Base-by-base conservation (phyloP, 2,888 invertebrate genomes). In the Tachina lurida region DNA sequence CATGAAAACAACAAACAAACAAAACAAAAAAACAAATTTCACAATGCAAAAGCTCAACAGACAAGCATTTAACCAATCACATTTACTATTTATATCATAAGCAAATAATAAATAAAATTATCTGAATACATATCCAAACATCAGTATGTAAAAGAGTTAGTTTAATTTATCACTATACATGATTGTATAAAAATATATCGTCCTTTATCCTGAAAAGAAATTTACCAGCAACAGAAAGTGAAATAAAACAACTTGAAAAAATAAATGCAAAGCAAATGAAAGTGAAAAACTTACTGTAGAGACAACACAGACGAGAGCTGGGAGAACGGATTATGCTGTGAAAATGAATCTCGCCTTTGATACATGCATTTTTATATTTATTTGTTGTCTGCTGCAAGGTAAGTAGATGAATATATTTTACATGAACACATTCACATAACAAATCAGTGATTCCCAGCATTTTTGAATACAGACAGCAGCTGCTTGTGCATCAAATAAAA, bases 261-360 rank as follows among this genome's bases (percentile, higher is more conserved):
- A n/a, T n/a, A 77, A 73, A 31, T 31, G 3, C 31, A 31, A 31
- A 5, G 0, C 49, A 58, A 62, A 19, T 12, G 67, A 8, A 71
- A 41, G 45, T 31, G 31, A 31, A 62, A 65, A 56, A 71, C n/a
- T 41, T 43, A 49, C 49, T 65, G 39, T 10, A 52, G 31, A 54
- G 31, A 54, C 45, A 49, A 68, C 9, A 68, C n/a, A 79, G 17
- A 75, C 17, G 12, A 68, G 12, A 31, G 5, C 31, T 60, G 22
- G 41, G 88, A 87, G 84, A 86, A 87, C 85, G 89, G 91, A 92
- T 92, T 91, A 92, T 92, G 91, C 90, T 90, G 89, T 89, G 90
- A 91, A 92, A 90, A 92, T 92, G 92, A 91, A 91, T 91, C 90
- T 91, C 88, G 88, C 90, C 89, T 91, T 90, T 88, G 91, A 91